Conservation (phyloP, 2,888 invertebrate species). For the Tenthredo livida region DNA sequence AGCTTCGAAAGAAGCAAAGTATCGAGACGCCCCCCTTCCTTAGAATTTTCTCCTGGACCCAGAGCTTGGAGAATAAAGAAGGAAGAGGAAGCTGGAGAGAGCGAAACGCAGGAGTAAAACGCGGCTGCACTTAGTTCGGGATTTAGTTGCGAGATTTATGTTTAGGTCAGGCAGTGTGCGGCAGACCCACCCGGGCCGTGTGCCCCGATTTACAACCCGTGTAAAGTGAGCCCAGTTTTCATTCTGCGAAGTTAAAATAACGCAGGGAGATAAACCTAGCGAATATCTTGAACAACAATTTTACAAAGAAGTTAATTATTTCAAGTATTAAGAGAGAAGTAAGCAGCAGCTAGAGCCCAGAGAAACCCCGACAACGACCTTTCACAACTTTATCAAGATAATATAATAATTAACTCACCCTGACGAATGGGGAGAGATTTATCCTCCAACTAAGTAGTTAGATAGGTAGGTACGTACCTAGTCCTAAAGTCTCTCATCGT, state of each 20-base stretch:
- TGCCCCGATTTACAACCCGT: slow-evolving; percentile 36
- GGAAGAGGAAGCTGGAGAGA: slow-evolving; percentile 14
- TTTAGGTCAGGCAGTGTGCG: slow-evolving; percentile 60
- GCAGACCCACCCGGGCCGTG: background rate
- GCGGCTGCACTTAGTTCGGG: slow-evolving; percentile 67
- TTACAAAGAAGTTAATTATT: background rate
- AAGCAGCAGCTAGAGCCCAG: background rate
- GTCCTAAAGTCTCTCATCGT: background rate
- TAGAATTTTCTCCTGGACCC: background rate
- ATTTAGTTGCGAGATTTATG: slow-evolving; percentile 67
- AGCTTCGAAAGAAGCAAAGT: slow-evolving; percentile 46
- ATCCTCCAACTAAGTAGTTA: background rate
- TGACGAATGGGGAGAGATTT: background rate
- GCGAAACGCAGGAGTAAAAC: slow-evolving; percentile 54
- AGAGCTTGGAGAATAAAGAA: background rate
- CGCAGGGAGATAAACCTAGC: background rate
- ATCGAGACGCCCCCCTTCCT: slow-evolving; percentile 4
- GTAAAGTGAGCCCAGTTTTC: background rate
- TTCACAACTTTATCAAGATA: background rate
- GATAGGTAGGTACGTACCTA: background rate
- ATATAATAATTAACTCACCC: background rate
- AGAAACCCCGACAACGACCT: background rate
- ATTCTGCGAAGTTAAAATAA: background rate
- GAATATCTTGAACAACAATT: background rate
- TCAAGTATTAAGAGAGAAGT: background rate